A percentile compares a stretch with the other conserved stretches of the same genome.
Evolutionary conservation across 2,888 invertebrate species (phyloP).

Genomic region (Teleiodes luculella): DNA sequence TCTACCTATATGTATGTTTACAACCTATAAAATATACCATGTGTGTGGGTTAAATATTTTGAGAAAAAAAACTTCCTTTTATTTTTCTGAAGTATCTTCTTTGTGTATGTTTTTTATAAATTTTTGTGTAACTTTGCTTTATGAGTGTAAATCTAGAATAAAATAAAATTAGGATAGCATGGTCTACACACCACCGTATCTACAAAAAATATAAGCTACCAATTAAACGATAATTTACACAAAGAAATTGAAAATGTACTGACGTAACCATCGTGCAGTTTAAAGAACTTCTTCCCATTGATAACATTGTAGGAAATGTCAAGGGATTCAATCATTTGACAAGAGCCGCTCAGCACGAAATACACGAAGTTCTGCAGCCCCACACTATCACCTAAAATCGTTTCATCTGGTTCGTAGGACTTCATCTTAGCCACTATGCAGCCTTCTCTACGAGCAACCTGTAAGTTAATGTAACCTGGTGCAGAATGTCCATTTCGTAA

Average conservation of each 20-base stretch:
- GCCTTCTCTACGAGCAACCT: constrained; percentile 80
- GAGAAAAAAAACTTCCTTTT: no score
- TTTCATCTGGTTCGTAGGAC: constrained; percentile 74
- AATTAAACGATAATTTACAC: background rate
- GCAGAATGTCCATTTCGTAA: no score
- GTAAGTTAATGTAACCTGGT: constrained; percentile 1
- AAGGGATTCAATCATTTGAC: constrained; percentile 80
- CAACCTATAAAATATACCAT: no score
- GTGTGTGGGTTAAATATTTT: no score
- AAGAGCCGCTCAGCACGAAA: constrained; percentile 79
- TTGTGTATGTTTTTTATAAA: no score
- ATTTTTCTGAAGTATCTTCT: no score
- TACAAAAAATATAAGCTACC: no score
- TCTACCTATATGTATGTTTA: no score
- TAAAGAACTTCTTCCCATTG: constrained; percentile 55
- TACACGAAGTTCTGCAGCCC: constrained; percentile 72
- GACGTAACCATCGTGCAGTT: constrained; percentile 68
- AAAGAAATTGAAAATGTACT: constrained; percentile 24
- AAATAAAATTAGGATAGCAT: no score
- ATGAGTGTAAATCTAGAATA: no score
- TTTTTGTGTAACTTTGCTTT: no score
- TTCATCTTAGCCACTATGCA: constrained; percentile 82
- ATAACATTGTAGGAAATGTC: constrained; percentile 53
- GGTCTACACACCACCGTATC: no score
- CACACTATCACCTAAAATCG: constrained; percentile 72